Conservation (phyloP, 2,888 invertebrate genomes). For the Pilophorus perplexus region DNA sequence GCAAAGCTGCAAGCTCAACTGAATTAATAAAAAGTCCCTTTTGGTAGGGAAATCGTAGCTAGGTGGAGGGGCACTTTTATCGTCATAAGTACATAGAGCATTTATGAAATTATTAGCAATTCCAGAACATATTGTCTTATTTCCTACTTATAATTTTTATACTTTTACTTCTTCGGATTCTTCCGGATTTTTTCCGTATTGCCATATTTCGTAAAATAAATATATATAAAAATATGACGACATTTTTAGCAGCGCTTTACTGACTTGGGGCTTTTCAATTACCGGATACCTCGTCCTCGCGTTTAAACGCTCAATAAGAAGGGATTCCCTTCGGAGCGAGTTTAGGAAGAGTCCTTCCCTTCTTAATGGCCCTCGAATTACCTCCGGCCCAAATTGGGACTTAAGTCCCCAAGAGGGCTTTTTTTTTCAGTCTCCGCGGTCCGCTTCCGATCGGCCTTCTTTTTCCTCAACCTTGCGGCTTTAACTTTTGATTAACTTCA, state of each 20-base stretch:
- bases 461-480: neutral
- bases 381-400: conserved; percentile 30
- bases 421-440: conserved; percentile 1
- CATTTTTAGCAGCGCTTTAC: conserved; percentile 8
- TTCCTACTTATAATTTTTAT: too few relatives aligned
- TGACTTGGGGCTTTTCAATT: conserved; percentile 9
- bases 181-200: too few relatives aligned
- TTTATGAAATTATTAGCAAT: too few relatives aligned
- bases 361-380: conserved; percentile 40
- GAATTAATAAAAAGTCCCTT: too few relatives aligned
- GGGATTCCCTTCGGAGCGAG: conserved; percentile 24
- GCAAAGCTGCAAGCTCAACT: too few relatives aligned
- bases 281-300: neutral
- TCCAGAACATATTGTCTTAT: too few relatives aligned
- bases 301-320: conserved; percentile 24
- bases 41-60: too few relatives aligned
- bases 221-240: too few relatives aligned
- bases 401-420: conserved; percentile 16
- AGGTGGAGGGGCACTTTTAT: too few relatives aligned
- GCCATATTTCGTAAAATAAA: too few relatives aligned
- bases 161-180: too few relatives aligned
- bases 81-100: too few relatives aligned
- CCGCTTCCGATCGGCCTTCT: conserved; percentile 2
- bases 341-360: conserved; percentile 7
- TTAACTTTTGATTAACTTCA: conserved; percentile 23